Evolutionary conservation across 2,113 vertebrate genomes (phyloP), one percentile per base, ranked within the genome.

Genomic region (Phaethornis superciliosus): DNA sequence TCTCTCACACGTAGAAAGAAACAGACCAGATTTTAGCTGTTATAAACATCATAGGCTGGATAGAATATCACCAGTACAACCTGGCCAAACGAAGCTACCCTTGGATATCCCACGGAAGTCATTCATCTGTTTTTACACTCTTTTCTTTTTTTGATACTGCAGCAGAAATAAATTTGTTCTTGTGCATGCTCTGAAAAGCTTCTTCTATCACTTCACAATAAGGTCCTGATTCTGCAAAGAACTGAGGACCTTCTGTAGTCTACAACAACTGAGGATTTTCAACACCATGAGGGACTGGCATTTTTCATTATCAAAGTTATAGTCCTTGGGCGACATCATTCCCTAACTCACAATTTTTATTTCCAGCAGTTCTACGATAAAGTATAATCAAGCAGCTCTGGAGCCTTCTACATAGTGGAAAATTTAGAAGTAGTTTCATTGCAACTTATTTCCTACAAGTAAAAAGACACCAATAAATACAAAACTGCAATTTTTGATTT

Each of bases 301-400:
- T 47, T 92, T 85, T 88, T 89, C 86, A 86, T 84, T 67, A 64
- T 40, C 59, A 89, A 86, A 89, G 44, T n/a, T 74, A 23, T 7
- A 90, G 33, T 87, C 70, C 69, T 91, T 80, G 18, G 44, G 40
- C 68, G 78, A 63, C 26, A 83, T 67, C 15, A 42, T 78, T 89
- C 27, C 47, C 65, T 89, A 89, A 72, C 54, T 89, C 70, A 71
- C 54, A 86, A 35, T 30, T 88, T 35, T 75, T 90, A 80, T 89
- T 91, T 97, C 81, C 81, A 88, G 78, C 42, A 74, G 81, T 85
- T 94, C 72, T 84, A 81, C 67, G n/a, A 89, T 69, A 60, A 93
- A 80, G 85, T 77, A 83, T 49, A 94, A 89, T n/a, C 85, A 89
- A 94, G 64, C 52, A 44, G 33, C 71, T 83, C 67, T 67, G 19